These are phyloP conservation scores for Platysternon megacephalum DNA, from an alignment of 2,113 vertebrate species.

Conservation along the genomic window DNA sequence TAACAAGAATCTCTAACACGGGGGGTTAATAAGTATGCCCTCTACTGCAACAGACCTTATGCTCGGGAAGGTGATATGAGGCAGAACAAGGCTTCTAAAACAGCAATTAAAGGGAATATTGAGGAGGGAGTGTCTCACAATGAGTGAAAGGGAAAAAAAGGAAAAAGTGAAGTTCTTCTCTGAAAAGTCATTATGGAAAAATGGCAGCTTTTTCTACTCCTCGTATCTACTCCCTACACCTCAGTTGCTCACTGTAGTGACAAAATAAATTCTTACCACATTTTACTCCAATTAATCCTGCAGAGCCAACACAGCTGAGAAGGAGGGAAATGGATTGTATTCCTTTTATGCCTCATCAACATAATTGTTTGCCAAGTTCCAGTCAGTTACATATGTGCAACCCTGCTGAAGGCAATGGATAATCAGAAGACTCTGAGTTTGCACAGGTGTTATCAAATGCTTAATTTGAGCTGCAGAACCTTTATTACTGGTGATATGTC, in stretches of 20 bases:
- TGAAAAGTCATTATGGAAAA: not conserved
- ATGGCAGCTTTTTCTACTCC: not conserved
- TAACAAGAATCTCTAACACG: not conserved
- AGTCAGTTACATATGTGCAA: fast-evolving
- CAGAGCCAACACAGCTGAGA: not conserved
- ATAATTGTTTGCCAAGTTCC: conserved; percentile 16
- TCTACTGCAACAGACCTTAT: not conserved
- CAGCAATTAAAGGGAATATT: not conserved
- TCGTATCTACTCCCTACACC: not conserved
- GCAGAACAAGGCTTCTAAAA: not conserved
- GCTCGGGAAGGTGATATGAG: not conserved
- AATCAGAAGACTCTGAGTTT: not conserved
- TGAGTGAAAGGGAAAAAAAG: not conserved
- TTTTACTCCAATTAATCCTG: not conserved
- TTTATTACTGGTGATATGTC: not conserved
- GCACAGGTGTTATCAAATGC: not conserved
- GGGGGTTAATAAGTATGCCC: not conserved
- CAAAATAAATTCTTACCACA: not conserved
- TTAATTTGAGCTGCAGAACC: conserved; percentile 27
- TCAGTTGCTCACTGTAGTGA: not conserved
- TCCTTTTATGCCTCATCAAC: not conserved
- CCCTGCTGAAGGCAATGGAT: not conserved
- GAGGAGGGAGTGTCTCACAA: not conserved
- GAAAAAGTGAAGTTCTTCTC: not conserved
- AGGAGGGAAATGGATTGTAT: fast-evolving